Evolutionary conservation across 2,113 vertebrate species (phyloP), one percentile per base, ranked within the genome.

Genomic region (Atherinomorus stipes): DNA sequence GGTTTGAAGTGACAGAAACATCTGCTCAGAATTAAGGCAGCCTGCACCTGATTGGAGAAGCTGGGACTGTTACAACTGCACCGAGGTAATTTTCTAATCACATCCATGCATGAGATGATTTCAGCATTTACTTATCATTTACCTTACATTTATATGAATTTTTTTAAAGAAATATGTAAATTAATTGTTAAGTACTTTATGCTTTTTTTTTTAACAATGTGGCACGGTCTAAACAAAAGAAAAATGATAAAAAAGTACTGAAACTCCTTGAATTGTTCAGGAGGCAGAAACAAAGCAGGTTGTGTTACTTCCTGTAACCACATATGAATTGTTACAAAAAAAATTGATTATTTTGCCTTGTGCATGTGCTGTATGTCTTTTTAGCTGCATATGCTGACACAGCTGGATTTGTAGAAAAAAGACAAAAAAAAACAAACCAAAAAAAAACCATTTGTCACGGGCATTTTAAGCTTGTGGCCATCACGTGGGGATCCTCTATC

Each of bases 1-100:
- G 22, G 28, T 81, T 85, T 73, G 81, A 83, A 77, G 56, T 67
- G 61, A 82, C 54, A 52, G 53, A 60, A 85, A 85, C 87, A 89
- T 88, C 87, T 91, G 90, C 74, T 83, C 74, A 42, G 77, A 59
- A 85, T 91, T 90, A 90, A 67, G 25, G 59, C 40, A 58, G 62
- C 47, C 73, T 67, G 66, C 74, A 81, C 80, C 77, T 88, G 80
- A 85, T 74, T 76, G 84, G 68, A 76, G 68, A 54, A 79, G 66
- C 11, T n/a, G 42, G 15, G 44, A 57, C 59, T 57, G 58, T 84
- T 77, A 37, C 42, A 68, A n/a, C 66, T 57, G 15, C 69, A 11
- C 42, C 13, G 1, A 47, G 38, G 65, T 83, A 85, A 88, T 85
- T 54, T 54, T 54, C 69, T 78, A 85, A 81, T 81, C 62, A 72